phyloP scores from a whole-genome alignment of 92 coral and sea anemone species.

The Bergia sp. region DNA sequence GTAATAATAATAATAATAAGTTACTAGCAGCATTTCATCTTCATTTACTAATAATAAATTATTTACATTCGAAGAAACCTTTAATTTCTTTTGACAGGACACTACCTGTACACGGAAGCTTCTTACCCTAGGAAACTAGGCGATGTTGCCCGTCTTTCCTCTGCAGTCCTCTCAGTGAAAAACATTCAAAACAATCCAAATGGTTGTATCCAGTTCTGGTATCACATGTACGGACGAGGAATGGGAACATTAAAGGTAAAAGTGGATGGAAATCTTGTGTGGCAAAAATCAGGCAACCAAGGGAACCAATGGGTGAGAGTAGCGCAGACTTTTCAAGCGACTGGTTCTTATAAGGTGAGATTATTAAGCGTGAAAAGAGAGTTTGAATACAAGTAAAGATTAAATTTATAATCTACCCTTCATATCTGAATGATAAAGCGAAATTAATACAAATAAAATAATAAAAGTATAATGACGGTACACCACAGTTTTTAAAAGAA shows the following conservation, averaged over 20 bases:
- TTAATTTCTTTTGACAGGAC: background rate
- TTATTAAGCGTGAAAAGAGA: no score
- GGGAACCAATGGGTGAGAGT: background rate
- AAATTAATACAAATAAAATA: no score
- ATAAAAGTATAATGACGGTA: no score
- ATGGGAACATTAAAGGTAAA: slow-evolving; percentile 2
- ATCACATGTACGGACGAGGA: background rate
- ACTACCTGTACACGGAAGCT: slow-evolving; percentile 16
- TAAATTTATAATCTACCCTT: no score
- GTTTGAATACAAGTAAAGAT: no score
- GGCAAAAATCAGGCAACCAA: background rate
- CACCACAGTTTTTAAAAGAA: no score
- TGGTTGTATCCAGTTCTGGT: slow-evolving; percentile 34
- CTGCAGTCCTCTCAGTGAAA: background rate
- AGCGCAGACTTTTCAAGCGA: background rate
- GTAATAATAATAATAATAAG: no score
- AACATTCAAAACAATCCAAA: background rate
- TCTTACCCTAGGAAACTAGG: background rate
- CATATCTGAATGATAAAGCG: no score
- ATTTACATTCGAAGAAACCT: background rate
- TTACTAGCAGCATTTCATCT: no score
- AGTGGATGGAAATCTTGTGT: background rate
- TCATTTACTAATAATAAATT: no score
- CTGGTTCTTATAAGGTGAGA: background rate
- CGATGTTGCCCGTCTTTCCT: background rate